Conservation (phyloP, 92 coral and sea anemone genomes). For the Porites cylindrica region DNA sequence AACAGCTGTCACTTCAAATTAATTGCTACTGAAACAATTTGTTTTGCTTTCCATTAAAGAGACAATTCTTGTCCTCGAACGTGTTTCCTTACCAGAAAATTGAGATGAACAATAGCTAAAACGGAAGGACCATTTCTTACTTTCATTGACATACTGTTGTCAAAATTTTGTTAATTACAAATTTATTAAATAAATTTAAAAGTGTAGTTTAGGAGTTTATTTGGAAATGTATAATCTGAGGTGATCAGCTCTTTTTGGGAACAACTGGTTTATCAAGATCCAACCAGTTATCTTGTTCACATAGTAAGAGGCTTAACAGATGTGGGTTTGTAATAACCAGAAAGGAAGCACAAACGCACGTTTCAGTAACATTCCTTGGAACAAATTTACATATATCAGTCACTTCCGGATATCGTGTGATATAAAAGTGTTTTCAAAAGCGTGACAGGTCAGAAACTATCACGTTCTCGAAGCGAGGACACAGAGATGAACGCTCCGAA, state of each 20-base stretch:
- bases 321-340: background rate
- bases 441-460: background rate
- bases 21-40: too few species aligned
- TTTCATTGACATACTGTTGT: too few species aligned
- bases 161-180: background rate
- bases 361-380: background rate
- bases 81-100: too few species aligned
- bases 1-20: too few species aligned
- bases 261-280: background rate
- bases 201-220: too few species aligned
- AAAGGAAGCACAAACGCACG: background rate
- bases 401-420: background rate
- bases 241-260: background rate
- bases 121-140: too few species aligned
- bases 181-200: background rate
- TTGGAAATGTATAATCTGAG: background rate
- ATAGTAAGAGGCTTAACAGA: background rate
- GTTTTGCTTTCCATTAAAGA: too few species aligned
- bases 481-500: background rate
- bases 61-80: too few species aligned
- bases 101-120: too few species aligned
- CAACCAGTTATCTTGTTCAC: background rate
- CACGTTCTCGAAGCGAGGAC: background rate
- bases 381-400: constrained; percentile 5
- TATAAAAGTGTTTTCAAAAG: background rate